Base-by-base conservation (phyloP, 2,113 vertebrate species). In the Nicator chloris region DNA sequence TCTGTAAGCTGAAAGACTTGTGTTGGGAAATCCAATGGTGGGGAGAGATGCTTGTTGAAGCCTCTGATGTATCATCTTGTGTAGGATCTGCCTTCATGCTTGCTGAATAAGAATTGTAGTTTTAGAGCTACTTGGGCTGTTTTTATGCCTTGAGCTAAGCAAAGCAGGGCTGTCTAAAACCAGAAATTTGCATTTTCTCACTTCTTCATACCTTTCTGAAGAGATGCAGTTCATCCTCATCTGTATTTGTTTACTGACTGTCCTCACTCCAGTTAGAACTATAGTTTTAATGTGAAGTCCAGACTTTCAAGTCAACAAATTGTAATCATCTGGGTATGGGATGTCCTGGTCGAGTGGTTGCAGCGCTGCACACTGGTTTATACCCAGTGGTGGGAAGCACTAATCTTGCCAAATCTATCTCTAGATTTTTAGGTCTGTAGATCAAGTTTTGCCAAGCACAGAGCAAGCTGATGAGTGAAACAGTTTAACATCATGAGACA, bases 211-310 rank as follows among this genome's bases (percentile, higher is more conserved):
- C 83, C 80, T 96, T 93, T 94, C 77, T 96, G 93, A 95, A 96
- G 90, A 94, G 96, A 96, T 94, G 81, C 79, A 86, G 78, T 94
- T 94, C 89, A 75, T 95, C 60, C 76, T 91, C 94, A 70, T 71
- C 70, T 73, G 54, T 83, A 37, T 91, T 93, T 70, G 91, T 92
- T 96, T 91, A 85, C 93, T 95, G 82, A 59, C 86, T 89, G 80
- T 96, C 93, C 82, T 93, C 89, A 88, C 87, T 91, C 90, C 75
- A 42, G 39, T 86, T 96, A 96, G 88, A 90, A 61, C 76, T 86
- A 40, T 63, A 84, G 86, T 92, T 96, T 63, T 61, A 75, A 88
- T 57, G 60, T 81, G 61, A 92, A 78, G 94, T 92, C 88, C 91
- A 85, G 77, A 69, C 92, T 95, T 90, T 79, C 69, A 88, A 94